Evolutionary conservation across 2,113 vertebrate species (phyloP).

Genomic region (Struthidea cinerea): DNA sequence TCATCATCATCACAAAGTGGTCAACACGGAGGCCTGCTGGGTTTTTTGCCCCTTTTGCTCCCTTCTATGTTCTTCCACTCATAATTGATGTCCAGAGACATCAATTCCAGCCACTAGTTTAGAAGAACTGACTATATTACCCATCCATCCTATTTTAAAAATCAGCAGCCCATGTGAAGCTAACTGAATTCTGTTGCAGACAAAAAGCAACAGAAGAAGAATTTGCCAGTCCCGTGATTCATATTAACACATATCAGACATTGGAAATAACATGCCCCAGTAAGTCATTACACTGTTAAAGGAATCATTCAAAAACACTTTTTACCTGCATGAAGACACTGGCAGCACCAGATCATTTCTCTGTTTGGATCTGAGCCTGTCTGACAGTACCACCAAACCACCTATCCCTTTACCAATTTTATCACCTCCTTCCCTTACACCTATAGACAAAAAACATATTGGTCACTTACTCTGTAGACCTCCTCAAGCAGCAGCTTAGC

Average conservation of each 20-base stretch:
- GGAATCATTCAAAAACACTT: not conserved
- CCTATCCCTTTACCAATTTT: not conserved
- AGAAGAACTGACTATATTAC: not conserved
- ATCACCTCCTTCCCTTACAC: not conserved
- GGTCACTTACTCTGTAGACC: constrained; percentile 82
- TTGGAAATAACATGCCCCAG: not conserved
- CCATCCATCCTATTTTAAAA: not conserved
- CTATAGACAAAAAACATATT: not conserved
- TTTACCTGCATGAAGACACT: not conserved
- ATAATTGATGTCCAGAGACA: no score
- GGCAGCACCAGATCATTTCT: not conserved
- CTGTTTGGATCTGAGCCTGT: not conserved
- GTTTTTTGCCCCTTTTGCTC: not conserved
- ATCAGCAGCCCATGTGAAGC: not conserved
- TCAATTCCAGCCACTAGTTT: not conserved
- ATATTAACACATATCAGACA: not conserved
- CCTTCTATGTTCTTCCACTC: not conserved
- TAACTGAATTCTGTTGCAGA: not conserved
- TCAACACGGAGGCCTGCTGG: not conserved
- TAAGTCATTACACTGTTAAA: not conserved
- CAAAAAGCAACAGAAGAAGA: not conserved
- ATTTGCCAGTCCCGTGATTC: not conserved
- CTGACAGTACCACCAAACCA: not conserved
- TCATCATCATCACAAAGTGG: not conserved
- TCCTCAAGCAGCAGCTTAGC: constrained; percentile 93